Evolutionary conservation across 2,797 vertebrate genomes (phyloP), one percentile per base, ranked within the genome.

Genomic region (Acanthis flammea): DNA sequence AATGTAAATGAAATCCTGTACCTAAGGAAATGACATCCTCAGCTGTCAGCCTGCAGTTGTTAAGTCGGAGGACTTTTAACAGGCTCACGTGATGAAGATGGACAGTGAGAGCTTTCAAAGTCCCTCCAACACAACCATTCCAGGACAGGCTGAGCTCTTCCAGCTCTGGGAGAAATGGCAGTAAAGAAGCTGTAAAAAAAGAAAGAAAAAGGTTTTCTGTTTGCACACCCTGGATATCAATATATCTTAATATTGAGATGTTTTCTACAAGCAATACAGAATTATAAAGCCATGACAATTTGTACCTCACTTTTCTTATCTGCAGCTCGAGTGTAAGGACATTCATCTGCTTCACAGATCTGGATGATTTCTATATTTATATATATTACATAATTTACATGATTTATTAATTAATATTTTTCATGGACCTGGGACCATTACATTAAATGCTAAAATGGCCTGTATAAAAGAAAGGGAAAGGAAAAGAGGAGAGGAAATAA

Each of bases 131-230:
- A 86, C 98, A 97, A 74, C 98, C 96, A 79, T 99, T 99, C 99
- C 99, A 99, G 66, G 99, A 99, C 68, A 99, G 77, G 71, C 98
- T 98, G 91, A 99, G 41, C 94, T 99, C 98, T 97, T 99, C 98
- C 97, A 99, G 92, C 81, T 98, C 97, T 45, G 98, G 97, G 37
- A 99, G 96, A 79, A 97, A 98, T 0, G 96, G 98, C 70, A 99
- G 62, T 41, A 96, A 83, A 78, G 94, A 86, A 94, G 91, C 96
- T 96, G 58, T 14, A 31, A 45, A 35, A 39, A 47, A 44, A 28
- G 21, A 25, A 55, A 48, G 18, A 7, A 31, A 22, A 83, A 28
- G 6, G 0, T 1, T 33, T 68, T 55, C 12, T 78, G 9, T 61
- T 57, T 76, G 51, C n/a, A 63, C 18, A 54, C 12, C 12, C 7